Base-by-base conservation (phyloP, 2,888 invertebrate genomes). In the Coleophora flavipennella region DNA sequence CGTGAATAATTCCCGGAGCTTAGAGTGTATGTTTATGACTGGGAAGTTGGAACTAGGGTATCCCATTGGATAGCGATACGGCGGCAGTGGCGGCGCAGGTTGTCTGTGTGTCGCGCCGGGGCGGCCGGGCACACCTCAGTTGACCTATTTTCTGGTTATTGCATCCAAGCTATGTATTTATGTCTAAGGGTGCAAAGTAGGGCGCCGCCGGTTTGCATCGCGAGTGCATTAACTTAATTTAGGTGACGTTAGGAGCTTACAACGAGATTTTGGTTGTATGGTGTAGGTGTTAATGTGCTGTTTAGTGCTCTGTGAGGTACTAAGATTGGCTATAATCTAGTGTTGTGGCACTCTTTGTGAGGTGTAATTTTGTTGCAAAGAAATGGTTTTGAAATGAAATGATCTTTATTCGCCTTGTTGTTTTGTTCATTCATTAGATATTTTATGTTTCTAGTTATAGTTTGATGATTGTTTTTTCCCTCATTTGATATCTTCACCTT, bases 141-240 rank as follows among this genome's bases (percentile, higher is more conserved):
- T 84, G 84, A 84, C 84, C 84, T 83, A 84, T 83, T 77, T 84
- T 79, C 84, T 78, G 77, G 71, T 67, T 83, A 79, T 67, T 84
- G 81, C 81, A 81, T 83, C 65, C 70, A 67, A 72, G 66, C 69
- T 77, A 73, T 71, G 72, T 81, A 81, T 80, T 78, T 78, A 75
- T 74, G 72, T 75, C 67, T 67, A 61, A 57, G 75, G 75, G 67
- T 73, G 69, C 63, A 67, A 78, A 72, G 55, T 76, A 66, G 80
- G 75, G 59, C 71, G 64, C 65, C 68, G 66, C 62, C 67, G 71
- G 67, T 67, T 58, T 70, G 70, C 67, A 68, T 61, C 57, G 49
- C 49, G 44, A 54, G 55, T 71, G 71, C 67, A 67, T 48, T 69
- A 57, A 62, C 53, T 58, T 48, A 49, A 59, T 61, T 62, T 53